Conservation (phyloP, 1,140 invertebrate genomes). For the Pseudomyrmex sp. region DNA sequence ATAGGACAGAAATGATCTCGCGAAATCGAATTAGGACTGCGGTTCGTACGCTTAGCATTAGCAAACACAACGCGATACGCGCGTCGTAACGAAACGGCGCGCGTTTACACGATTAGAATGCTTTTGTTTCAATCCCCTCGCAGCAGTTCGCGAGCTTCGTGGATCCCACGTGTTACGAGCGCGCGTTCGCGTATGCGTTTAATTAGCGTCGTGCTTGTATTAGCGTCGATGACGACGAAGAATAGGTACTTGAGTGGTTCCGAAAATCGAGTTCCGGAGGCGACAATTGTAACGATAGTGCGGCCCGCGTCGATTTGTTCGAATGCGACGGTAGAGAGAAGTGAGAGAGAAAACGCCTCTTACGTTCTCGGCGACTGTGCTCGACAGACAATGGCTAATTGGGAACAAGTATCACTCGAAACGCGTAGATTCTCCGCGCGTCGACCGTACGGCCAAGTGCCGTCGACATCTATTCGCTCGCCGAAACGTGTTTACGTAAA, state of each 20-base stretch:
- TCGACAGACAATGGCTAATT: constrained; percentile 49
- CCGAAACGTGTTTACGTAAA: constrained; percentile 22
- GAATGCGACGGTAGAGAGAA: background rate
- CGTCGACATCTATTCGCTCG: background rate
- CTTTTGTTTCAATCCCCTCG: constrained; percentile 38
- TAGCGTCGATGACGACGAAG: background rate
- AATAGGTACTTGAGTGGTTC: background rate
- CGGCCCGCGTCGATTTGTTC: constrained; percentile 11
- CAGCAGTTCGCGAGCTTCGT: background rate
- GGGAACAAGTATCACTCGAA: constrained; percentile 41
- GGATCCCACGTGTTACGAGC: constrained; percentile 1
- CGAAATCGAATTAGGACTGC: background rate
- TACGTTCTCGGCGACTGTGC: constrained; percentile 15
- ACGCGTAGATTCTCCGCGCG: constrained; percentile 5
- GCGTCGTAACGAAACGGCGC: constrained; percentile 31
- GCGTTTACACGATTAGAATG: constrained; percentile 35
- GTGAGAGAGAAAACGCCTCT: constrained; percentile 22
- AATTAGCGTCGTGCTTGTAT: constrained; percentile 24
- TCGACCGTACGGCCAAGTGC: background rate
- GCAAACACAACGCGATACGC: background rate
- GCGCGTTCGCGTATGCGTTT: constrained; percentile 20
- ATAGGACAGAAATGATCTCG: constrained; percentile 32
- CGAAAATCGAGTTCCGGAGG: constrained; percentile 3
- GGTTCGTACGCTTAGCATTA: constrained; percentile 6
- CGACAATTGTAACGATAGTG: constrained; percentile 31